Evolutionary conservation across 2,797 vertebrate species (phyloP).

Genomic region (Acrossocheilus fasciatus): DNA sequence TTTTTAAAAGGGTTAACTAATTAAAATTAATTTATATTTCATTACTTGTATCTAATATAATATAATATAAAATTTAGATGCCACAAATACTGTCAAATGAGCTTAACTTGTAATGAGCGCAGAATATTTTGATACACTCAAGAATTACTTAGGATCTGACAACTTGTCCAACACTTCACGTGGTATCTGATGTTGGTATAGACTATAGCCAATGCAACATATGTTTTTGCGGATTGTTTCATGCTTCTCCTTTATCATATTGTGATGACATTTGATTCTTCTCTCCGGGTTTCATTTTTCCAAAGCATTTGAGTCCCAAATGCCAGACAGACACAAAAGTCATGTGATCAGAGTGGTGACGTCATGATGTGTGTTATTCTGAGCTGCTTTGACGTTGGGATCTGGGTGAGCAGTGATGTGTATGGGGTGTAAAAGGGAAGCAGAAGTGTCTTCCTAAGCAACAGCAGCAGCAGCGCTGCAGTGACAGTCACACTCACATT

Average conservation of each 20-base stretch:
- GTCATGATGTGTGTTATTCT: not conserved
- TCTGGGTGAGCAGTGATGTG: not conserved
- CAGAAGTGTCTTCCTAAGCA: conserved; percentile 53
- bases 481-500: conserved; percentile 8
- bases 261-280: not conserved
- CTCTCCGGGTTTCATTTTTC: not conserved
- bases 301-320: not conserved
- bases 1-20: not conserved
- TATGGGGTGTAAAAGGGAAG: conserved; percentile 36
- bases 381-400: not conserved
- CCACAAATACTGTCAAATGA: no score
- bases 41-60: not conserved
- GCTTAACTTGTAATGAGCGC: not conserved
- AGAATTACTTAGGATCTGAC: conserved; percentile 29
- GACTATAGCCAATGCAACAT: not conserved
- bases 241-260: not conserved
- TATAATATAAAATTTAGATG: not conserved
- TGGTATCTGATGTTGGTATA: not conserved
- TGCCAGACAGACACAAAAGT: not conserved
- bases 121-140: conserved; percentile 9
- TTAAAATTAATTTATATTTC: not conserved
- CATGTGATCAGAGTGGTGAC: not conserved
- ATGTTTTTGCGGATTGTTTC: conserved; percentile 1
- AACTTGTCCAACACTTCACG: not conserved
- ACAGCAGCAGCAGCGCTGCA: conserved; percentile 11